These are phyloP conservation scores for Chionoecetes opilio DNA, from an alignment of 1,140 invertebrate genomes.

Conservation along the genomic window DNA sequence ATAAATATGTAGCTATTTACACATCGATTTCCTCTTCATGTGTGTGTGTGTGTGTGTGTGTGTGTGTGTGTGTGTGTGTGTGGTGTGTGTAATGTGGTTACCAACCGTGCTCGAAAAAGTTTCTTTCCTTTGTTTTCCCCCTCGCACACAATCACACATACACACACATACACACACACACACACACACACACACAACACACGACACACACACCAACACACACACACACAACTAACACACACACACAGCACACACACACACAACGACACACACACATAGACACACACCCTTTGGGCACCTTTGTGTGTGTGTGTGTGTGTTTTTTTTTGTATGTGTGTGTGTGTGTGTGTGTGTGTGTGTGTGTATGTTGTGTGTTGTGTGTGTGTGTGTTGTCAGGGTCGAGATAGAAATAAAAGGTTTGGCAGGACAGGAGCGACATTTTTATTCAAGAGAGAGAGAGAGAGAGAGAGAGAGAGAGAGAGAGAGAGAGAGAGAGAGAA, in stretches of 20 bases:
- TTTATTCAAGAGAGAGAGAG: too few species aligned
- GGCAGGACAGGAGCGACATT: background rate
- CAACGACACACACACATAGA: slow-evolving; percentile 47
- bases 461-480: slow-evolving; percentile 53
- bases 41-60: background rate
- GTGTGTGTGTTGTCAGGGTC: background rate
- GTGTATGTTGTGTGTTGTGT: background rate
- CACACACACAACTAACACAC: slow-evolving; percentile 47
- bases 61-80: slow-evolving; percentile 12
- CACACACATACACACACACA: slow-evolving; percentile 41
- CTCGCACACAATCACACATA: slow-evolving; percentile 33
- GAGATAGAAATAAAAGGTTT: background rate
- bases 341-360: slow-evolving; percentile 23
- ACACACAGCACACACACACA: slow-evolving; percentile 36
- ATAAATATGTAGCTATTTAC: slow-evolving; percentile 14
- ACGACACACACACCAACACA: slow-evolving; percentile 46
- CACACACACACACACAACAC: slow-evolving; percentile 13
- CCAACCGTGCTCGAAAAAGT: background rate
- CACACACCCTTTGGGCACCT: background rate
- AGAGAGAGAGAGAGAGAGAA: slow-evolving; percentile 55
- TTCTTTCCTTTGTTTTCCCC: background rate
- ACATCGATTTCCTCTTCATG: slow-evolving; percentile 34
- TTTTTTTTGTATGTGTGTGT: too few species aligned
- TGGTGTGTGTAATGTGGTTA: background rate
- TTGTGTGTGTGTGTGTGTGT: background rate